Evolutionary conservation across 2,113 vertebrate genomes (phyloP).

Genomic region (Catharus bicknelli): DNA sequence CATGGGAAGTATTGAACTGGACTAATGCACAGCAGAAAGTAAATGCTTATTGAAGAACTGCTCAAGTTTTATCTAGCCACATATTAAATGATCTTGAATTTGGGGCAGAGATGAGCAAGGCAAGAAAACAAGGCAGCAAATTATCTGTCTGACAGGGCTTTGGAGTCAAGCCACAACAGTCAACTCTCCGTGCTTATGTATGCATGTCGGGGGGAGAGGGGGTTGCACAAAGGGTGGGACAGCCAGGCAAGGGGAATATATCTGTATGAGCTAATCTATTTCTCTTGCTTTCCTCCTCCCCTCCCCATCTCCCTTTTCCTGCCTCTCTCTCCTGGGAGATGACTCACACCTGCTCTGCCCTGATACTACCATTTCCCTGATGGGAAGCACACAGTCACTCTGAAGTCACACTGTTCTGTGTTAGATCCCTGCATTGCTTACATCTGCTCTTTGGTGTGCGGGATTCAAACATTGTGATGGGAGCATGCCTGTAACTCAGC

Average conservation of each 20-base stretch:
- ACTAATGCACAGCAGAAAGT: constrained; percentile 49
- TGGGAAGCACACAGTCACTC: constrained; percentile 68
- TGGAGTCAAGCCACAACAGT: neutral
- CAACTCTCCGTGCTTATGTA: neutral
- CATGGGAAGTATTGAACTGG: neutral
- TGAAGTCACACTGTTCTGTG: constrained; percentile 75
- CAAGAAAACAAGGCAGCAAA: constrained; percentile 35
- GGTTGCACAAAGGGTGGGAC: neutral
- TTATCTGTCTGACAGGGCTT: constrained; percentile 14
- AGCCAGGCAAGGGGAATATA: constrained; percentile 3
- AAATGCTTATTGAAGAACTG: constrained; percentile 35
- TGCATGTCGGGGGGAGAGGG: neutral
- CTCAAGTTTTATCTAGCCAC: constrained; percentile 32
- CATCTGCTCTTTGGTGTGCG: constrained; percentile 63
- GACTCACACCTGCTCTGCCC: constrained; percentile 77
- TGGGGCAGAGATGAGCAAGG: constrained; percentile 33
- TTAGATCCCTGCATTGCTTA: constrained; percentile 72
- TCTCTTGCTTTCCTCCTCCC: constrained; percentile 51
- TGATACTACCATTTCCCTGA: constrained; percentile 67
- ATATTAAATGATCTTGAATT: constrained; percentile 56
- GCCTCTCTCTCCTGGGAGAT: constrained; percentile 68
- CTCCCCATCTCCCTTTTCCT: constrained; percentile 31
- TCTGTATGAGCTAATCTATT: constrained; percentile 67
- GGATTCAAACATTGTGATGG: constrained; percentile 24
- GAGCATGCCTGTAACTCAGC: constrained; percentile 31